Base-by-base conservation (phyloP, 1,140 invertebrate genomes). In the Drosophila setifemur region DNA sequence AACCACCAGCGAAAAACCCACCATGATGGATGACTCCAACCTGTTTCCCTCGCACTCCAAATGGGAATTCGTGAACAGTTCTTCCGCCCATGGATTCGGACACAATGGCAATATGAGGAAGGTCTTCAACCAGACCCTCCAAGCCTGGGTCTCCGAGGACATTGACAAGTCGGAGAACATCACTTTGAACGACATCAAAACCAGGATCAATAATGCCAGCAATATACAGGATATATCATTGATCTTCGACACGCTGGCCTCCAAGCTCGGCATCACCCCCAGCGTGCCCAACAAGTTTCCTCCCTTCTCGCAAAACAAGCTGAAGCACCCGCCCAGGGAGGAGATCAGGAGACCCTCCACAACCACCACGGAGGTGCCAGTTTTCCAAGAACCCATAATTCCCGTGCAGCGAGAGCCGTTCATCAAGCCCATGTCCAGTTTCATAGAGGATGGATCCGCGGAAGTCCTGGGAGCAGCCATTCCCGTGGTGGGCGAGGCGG, bases 221-320 rank as follows among this genome's bases (percentile, higher is more conserved):
- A 90, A 90, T 45, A 90, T 90, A 18, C 83, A 90, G 55, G 88
- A 90, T 12, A 90, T 90, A 8, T 90, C 89, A 4, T 44, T 90
- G 1, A 90, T 90, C 29, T 90, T 90, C 37, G 90, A 90, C 43
- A 90, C 89, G 0, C 53, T 90, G 0, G 88, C 89, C 45, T 90
- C 90, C 7, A 90, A 90, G 42, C 48, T 90, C 66, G 88, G 88
- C n/a, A 90, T 90, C 3, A 87, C 77, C 0, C 81, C 89, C 4
- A 88, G 73, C 42, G 71, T 74, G 0, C 66, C 73, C 4, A 88
- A 73, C 4, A 90, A 90, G 37, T 73, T 85, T 14, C 90, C 90
- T 6, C 90, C 90, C 6, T 90, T 90, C 40, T 87, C 85, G 3
- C 76, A 87, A 1, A 87, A 79, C 29, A 90, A 90, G 55, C 52